Conservation (phyloP, 2,888 invertebrate genomes). For the Pycnomerus fuliginosus region DNA sequence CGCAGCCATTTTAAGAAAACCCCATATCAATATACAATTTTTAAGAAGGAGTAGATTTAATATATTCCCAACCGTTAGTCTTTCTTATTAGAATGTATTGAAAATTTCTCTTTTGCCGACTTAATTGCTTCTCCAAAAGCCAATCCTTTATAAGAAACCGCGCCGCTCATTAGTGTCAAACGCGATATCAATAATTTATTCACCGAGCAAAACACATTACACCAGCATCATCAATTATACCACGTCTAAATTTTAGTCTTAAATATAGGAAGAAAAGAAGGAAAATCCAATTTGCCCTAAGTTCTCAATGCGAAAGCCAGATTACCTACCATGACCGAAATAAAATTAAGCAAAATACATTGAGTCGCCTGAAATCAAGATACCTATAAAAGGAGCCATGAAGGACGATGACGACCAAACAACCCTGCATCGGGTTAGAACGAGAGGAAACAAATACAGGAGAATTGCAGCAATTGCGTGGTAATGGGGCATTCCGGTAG, state of each 20-base stretch:
- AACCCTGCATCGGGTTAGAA: conserved; percentile 16
- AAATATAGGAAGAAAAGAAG: conserved; percentile 7
- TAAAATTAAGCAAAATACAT: conserved; percentile 17
- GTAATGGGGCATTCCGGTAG: conserved; percentile 35
- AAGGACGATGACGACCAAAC: conserved; percentile 12
- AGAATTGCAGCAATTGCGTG: conserved; percentile 35
- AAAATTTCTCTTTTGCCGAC: too few relatives aligned
- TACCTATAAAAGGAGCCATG: conserved; percentile 6
- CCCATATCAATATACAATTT: too few relatives aligned
- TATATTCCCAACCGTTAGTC: too few relatives aligned
- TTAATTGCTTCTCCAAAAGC: conserved; percentile 7
- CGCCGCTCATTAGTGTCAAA: conserved; percentile 17
- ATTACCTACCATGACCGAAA: conserved; percentile 1
- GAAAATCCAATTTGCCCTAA: conserved; percentile 8
- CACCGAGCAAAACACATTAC: conserved; percentile 7
- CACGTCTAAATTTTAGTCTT: conserved; percentile 3
- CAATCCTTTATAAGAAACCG: conserved; percentile 13
- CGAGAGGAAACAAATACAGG: conserved; percentile 17
- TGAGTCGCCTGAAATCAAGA: conserved; percentile 3
- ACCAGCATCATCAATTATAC: conserved; percentile 9
- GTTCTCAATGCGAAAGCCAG: too few relatives aligned
- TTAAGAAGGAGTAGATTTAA: too few relatives aligned
- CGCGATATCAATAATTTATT: conserved; percentile 16
- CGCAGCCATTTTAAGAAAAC: too few relatives aligned
- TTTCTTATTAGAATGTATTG: conserved; percentile 16